Conservation (phyloP, 2,888 invertebrate genomes). For the Ornithoptera priamus region DNA sequence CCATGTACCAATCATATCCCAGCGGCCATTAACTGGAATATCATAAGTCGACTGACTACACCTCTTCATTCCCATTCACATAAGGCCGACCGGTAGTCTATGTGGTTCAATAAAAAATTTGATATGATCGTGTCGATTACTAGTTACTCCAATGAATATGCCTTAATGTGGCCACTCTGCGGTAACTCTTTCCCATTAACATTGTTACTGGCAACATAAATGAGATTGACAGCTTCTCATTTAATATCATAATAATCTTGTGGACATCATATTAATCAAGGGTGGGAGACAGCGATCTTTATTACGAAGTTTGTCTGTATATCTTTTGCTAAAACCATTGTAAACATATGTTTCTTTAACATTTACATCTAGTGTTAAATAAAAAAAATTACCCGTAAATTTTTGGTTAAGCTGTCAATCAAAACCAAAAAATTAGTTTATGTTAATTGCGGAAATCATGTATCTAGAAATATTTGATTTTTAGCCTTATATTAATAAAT, state of each 20-base stretch:
- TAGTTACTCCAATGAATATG: slow-evolving; percentile 2
- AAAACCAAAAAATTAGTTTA: too few relatives aligned
- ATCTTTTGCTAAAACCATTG: too few relatives aligned
- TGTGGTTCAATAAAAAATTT: slow-evolving; percentile 1
- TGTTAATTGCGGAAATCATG: too few relatives aligned
- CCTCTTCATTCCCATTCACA: slow-evolving; percentile 6
- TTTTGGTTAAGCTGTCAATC: too few relatives aligned
- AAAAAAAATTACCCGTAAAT: too few relatives aligned
- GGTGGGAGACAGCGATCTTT: too few relatives aligned
- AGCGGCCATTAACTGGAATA: background rate
- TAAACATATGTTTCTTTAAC: too few relatives aligned
- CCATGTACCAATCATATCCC: background rate
- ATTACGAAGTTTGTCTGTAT: too few relatives aligned
- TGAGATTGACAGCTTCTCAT: background rate
- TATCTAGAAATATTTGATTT: too few relatives aligned
- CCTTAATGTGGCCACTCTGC: background rate
- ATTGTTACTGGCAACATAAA: background rate
- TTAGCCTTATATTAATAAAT: too few relatives aligned
- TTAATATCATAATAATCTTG: background rate
- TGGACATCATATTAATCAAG: background rate
- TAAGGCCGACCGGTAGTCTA: slow-evolving; percentile 8
- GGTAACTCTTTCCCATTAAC: slow-evolving; percentile 3
- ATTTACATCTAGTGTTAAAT: too few relatives aligned
- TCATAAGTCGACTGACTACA: background rate
- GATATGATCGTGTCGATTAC: slow-evolving; percentile 9